phyloP scores from a whole-genome alignment of 2,797 vertebrate species.

The Galagoides demidoff region DNA sequence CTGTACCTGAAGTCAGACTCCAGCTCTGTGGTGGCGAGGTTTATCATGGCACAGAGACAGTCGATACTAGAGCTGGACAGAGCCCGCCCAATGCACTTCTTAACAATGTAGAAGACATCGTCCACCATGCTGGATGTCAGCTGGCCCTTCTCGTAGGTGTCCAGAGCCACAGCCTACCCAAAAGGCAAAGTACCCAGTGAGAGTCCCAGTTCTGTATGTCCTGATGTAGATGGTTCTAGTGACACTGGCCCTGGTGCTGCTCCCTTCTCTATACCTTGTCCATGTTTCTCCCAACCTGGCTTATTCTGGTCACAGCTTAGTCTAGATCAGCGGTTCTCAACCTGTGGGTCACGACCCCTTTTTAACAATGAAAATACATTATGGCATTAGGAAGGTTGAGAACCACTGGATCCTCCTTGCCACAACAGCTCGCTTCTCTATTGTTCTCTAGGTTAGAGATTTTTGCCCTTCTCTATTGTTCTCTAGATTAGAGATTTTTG shows the following conservation, averaged over 20 bases:
- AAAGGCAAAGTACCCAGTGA: background rate
- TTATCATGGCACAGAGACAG: constrained; percentile 99
- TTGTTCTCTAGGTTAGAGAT: background rate
- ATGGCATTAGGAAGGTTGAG: too few relatives aligned
- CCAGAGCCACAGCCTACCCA: constrained; percentile 95
- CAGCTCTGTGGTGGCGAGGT: constrained; percentile 96
- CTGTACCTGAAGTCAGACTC: constrained; percentile 97
- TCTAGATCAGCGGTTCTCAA: background rate
- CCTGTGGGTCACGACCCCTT: too few relatives aligned
- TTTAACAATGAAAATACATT: too few relatives aligned
- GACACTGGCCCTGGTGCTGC: background rate
- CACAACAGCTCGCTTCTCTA: constrained; percentile 18
- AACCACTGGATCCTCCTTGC: background rate
- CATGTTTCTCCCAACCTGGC: background rate
- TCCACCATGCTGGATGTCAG: constrained; percentile 99
- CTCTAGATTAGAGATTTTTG: background rate
- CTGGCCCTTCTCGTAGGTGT: constrained; percentile 95
- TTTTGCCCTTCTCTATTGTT: background rate
- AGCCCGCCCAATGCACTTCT: constrained; percentile 98
- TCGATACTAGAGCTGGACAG: constrained; percentile 98
- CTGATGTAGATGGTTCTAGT: background rate
- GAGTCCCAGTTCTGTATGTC: background rate
- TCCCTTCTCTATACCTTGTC: constrained; percentile 8
- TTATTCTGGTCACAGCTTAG: background rate
- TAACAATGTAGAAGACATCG: constrained; percentile 99